Conservation (phyloP, 1,140 invertebrate genomes). For the Drosophila burlai region DNA sequence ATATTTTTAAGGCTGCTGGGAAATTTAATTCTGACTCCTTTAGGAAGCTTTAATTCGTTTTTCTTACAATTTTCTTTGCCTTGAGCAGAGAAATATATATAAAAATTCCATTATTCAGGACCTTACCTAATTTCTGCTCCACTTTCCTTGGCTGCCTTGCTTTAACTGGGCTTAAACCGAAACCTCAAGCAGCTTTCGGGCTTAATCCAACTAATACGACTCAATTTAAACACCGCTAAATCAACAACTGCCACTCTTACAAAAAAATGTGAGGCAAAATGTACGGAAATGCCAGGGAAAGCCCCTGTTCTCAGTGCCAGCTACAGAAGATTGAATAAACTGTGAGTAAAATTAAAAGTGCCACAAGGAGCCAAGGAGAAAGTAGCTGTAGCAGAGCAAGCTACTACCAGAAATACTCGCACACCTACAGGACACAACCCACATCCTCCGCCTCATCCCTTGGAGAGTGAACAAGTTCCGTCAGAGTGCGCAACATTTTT, state of each 20-base stretch:
- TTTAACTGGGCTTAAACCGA: conserved; percentile 15
- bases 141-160: not conserved
- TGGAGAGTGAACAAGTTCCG: conserved; percentile 58
- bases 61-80: not conserved
- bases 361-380: conserved; percentile 47
- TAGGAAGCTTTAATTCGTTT: not conserved
- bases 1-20: not conserved
- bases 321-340: conserved; percentile 76
- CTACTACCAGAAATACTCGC: conserved; percentile 15
- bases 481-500: conserved; percentile 77
- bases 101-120: not conserved
- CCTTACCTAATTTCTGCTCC: not conserved
- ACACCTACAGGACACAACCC: conserved; percentile 33
- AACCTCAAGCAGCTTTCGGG: conserved; percentile 58
- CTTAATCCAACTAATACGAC: conserved; percentile 80
- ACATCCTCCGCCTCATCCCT: not conserved
- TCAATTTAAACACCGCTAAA: conserved; percentile 85
- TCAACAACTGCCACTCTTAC: conserved; percentile 85
- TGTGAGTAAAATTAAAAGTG: conserved; percentile 82
- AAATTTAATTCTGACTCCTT: too few relatives aligned
- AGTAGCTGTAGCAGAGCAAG: conserved; percentile 15
- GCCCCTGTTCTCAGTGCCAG: conserved; percentile 33
- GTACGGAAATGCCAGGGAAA: conserved; percentile 8
- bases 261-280: conserved; percentile 8
- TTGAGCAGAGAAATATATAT: too few relatives aligned